Evolutionary conservation across 2,113 vertebrate species (phyloP), one percentile per base, ranked within the genome.

Genomic region (Rhinichthys klamathensis): DNA sequence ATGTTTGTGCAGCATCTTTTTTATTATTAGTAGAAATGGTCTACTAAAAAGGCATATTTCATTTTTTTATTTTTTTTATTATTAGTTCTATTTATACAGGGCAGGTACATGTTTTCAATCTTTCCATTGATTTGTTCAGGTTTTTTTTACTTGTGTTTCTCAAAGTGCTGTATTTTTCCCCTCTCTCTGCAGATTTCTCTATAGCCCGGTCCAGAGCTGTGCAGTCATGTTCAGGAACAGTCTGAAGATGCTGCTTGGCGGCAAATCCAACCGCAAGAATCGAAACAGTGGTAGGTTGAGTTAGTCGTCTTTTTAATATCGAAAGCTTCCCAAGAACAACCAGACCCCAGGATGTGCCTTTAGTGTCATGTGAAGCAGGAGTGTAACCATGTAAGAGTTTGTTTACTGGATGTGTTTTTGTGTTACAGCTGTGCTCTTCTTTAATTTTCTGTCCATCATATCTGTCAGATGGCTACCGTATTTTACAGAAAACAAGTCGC

Each of bases 171-270:
- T 58, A 21, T 72, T 49, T 38, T 10, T 23, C 44, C 67, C 13
- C 58, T 81, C 23, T 81, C 38, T 84, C 75, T 70, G 1, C 87
- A 90, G 89, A 69, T 89, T 78, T 90, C 80, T 81, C 56, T 79
- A 51, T 90, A 85, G 89, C 86, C 72, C 58, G 18, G 27, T 63
- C 35, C 76, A 84, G 72, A 82, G 44, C 77, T 69, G 92, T 87
- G 92, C 92, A 91, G 8, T 85, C 96, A 99, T 99, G 98, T 99
- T 99, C 94, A 95, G 97, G 73, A 99, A 97, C 96, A 99, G 98
- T 90, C 95, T 99, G 92, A 99, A 99, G 94, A 98, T 98, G 96
- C 95, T 98, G 89, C 97, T 99, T 3, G 97, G 98, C 91, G 96
- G 97, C 84, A 98, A 97, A 90, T 95, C 96, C 80, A 95, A 95